Percentiles rank a stretch among this genome's conserved stretches.
Conservation (phyloP, 1,140 invertebrate genomes). For the Frieseomelitta varia region DNA sequence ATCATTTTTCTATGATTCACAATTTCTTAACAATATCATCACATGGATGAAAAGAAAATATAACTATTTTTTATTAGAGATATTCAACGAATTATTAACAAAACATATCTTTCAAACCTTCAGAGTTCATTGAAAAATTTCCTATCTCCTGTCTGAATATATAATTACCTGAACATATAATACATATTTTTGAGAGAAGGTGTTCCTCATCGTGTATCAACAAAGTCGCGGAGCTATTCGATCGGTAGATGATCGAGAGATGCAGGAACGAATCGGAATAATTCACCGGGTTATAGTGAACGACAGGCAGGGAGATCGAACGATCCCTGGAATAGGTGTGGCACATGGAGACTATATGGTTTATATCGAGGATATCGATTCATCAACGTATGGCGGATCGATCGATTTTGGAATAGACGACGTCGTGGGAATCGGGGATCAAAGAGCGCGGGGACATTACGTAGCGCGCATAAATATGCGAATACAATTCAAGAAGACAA, state of each 20-base stretch:
- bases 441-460: constrained; percentile 60
- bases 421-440: constrained; percentile 33
- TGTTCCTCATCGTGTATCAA: constrained; percentile 25
- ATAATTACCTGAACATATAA: too few species aligned
- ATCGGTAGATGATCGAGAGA: not conserved
- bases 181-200: too few species aligned
- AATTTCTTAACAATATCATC: too few species aligned
- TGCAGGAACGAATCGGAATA: constrained; percentile 18
- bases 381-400: not conserved
- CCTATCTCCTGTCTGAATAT: too few species aligned
- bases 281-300: not conserved
- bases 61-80: too few species aligned
- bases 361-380: not conserved
- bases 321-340: not conserved
- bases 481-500: constrained; percentile 69
- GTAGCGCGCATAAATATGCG: constrained; percentile 71
- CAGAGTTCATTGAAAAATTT: too few species aligned
- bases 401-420: constrained; percentile 37
- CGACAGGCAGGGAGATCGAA: not conserved
- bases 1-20: too few species aligned
- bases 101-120: too few species aligned
- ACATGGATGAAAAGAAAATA: too few species aligned
- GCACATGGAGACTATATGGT: too few species aligned
- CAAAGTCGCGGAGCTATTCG: not conserved
- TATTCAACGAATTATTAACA: too few species aligned